A percentile compares a stretch with the other conserved stretches of the same genome.
Conservation (phyloP, 1,140 invertebrate genomes). For the Nomia melanderi region DNA sequence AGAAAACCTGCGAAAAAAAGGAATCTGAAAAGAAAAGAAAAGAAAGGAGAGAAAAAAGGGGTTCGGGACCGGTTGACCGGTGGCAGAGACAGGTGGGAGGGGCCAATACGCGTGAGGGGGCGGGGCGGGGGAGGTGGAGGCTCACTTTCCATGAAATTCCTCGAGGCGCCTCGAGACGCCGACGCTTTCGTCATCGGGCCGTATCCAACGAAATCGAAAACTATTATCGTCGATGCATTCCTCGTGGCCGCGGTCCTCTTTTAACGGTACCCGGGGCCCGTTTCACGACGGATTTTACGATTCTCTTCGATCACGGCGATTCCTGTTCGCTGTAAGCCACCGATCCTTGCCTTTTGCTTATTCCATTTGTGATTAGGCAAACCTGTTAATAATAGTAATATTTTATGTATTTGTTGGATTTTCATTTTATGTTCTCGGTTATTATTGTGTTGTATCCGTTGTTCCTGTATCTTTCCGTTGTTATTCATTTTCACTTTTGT, state of each 20-base stretch:
- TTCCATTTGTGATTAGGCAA: too few species aligned
- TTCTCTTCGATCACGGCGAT: neutral
- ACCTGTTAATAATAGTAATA: too few species aligned
- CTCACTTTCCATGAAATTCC: conserved; percentile 66
- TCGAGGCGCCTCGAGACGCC: conserved; percentile 41
- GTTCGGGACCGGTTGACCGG: conserved; percentile 21
- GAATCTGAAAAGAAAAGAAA: neutral
- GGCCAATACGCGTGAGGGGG: conserved; percentile 13
- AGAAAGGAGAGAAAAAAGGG: conserved; percentile 18
- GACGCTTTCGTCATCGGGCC: conserved; percentile 56
- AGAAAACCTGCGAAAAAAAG: too few species aligned
- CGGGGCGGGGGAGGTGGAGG: conserved; percentile 10
- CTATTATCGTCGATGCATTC: conserved; percentile 37
- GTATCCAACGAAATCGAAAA: conserved; percentile 55
- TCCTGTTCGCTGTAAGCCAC: too few species aligned
- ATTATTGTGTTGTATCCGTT: too few species aligned
- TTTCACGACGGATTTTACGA: neutral
- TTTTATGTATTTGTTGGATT: too few species aligned
- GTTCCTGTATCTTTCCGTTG: too few species aligned
- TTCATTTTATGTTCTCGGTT: too few species aligned
- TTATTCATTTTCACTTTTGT: too few species aligned
- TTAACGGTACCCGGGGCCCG: neutral
- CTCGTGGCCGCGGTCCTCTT: conserved; percentile 9
- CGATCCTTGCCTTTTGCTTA: too few species aligned
- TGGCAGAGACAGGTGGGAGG: conserved; percentile 1